Percentiles rank a stretch among this genome's conserved stretches.
phyloP scores from a whole-genome alignment of 2,888 invertebrate genomes.

The Barypeithes pellucidus region DNA sequence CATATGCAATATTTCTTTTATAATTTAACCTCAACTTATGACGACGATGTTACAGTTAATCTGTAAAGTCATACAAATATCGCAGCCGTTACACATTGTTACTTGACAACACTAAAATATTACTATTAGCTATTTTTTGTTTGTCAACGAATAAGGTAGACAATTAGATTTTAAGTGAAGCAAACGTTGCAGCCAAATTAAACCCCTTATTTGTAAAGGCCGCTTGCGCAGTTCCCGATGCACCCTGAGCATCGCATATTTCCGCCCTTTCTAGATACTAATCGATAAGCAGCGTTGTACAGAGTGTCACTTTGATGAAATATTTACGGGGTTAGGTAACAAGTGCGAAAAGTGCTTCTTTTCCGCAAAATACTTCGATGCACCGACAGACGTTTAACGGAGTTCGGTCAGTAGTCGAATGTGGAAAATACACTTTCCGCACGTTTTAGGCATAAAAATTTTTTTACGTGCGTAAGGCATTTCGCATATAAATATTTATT shows the following conservation, averaged over 20 bases:
- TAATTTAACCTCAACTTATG: slow-evolving; percentile 73
- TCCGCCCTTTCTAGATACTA: slow-evolving; percentile 18
- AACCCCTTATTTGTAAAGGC: neutral
- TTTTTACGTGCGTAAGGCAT: too few species aligned
- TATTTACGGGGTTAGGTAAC: too few species aligned
- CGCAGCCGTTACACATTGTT: neutral
- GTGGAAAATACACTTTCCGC: too few species aligned
- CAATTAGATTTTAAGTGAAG: neutral
- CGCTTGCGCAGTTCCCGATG: slow-evolving; percentile 13
- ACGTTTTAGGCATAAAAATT: too few species aligned
- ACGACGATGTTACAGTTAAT: neutral
- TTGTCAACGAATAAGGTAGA: neutral
- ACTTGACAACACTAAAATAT: neutral
- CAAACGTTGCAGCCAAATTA: slow-evolving; percentile 6
- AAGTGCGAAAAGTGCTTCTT: too few species aligned
- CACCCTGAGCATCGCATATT: slow-evolving; percentile 10
- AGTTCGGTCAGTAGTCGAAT: too few species aligned
- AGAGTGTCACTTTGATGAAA: neutral
- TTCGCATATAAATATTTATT: too few species aligned
- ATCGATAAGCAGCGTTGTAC: slow-evolving; percentile 9
- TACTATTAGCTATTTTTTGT: neutral
- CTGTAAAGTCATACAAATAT: neutral
- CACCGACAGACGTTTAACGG: too few species aligned
- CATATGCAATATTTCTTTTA: slow-evolving; percentile 79
- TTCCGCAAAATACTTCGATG: too few species aligned